phyloP scores from a whole-genome alignment of 2,113 vertebrate genomes.

The Lampris megalopsis region DNA sequence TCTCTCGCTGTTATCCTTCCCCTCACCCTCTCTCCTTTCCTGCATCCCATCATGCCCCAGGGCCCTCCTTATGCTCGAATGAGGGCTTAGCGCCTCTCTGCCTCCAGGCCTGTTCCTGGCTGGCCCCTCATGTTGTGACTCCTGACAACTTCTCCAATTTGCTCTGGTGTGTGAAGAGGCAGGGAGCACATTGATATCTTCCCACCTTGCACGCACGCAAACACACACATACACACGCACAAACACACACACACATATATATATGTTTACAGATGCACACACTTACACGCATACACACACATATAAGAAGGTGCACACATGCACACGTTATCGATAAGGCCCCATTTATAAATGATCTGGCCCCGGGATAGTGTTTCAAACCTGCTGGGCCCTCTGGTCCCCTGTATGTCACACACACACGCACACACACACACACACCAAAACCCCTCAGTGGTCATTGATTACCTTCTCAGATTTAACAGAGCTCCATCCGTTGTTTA shows the following conservation, averaged over 20 bases:
- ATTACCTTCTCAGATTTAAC: conserved; percentile 86
- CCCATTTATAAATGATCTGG: conserved; percentile 87
- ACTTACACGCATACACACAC: conserved; percentile 5
- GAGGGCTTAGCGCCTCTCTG: conserved; percentile 61
- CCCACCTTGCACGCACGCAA: conserved; percentile 75
- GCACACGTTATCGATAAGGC: conserved; percentile 85
- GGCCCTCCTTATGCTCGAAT: conserved; percentile 23
- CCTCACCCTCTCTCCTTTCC: conserved; percentile 2
- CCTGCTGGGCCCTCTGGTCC: conserved; percentile 75
- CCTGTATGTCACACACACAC: conserved; percentile 60
- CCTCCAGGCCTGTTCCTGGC: conserved; percentile 64
- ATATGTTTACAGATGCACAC: neutral
- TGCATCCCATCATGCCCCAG: conserved; percentile 46
- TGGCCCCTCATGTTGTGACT: conserved; percentile 88
- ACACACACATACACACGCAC: conserved; percentile 27
- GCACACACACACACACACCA: conserved; percentile 35
- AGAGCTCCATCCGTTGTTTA: conserved; percentile 77
- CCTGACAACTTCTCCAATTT: conserved; percentile 95
- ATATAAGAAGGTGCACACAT: conserved; percentile 12
- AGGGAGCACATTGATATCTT: conserved; percentile 88
- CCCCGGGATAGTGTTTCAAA: conserved; percentile 81
- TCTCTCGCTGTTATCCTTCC: neutral
- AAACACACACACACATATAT: conserved; percentile 23
- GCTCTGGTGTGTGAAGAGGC: conserved; percentile 89
- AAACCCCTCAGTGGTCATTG: conserved; percentile 80